phyloP scores from a whole-genome alignment of 2,888 invertebrate species.

The Adineta ricciae region DNA sequence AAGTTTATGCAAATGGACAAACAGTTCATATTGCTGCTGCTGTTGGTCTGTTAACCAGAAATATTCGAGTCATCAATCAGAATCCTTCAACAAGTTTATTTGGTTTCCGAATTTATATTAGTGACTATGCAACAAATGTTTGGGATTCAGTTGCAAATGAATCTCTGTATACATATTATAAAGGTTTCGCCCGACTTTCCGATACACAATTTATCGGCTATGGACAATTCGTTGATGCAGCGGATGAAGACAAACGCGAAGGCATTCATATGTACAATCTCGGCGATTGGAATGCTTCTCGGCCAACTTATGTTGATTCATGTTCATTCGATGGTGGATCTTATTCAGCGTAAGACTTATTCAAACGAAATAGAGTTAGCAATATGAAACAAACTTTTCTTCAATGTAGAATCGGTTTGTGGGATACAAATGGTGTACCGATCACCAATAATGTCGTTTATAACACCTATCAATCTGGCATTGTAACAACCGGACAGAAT shows the following conservation, averaged over 20 bases:
- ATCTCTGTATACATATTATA: conserved; percentile 11
- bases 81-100: conserved; percentile 36
- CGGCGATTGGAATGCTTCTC: conserved; percentile 36
- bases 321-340: conserved; percentile 41
- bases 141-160: conserved; percentile 18
- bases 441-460: conserved; percentile 41
- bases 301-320: conserved; percentile 39
- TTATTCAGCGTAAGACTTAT: conserved; percentile 31
- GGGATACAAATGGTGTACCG: conserved; percentile 38
- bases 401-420: conserved; percentile 38
- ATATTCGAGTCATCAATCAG: conserved; percentile 26
- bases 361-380: too few relatives aligned
- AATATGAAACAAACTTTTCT: too few relatives aligned
- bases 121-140: conserved; percentile 35
- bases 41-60: conserved; percentile 31
- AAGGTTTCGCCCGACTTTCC: conserved; percentile 41
- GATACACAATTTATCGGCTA: conserved; percentile 42
- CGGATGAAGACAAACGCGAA: conserved; percentile 41
- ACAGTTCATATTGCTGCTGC: conserved; percentile 1
- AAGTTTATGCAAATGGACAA: conserved; percentile 32
- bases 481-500: conserved; percentile 35
- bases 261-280: conserved; percentile 40
- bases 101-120: conserved; percentile 42
- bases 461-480: conserved; percentile 40
- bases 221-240: conserved; percentile 42